Evolutionary conservation across 2,797 vertebrate species (phyloP), one percentile per base, ranked within the genome.

Genomic region (Podarcis lilfordi): DNA sequence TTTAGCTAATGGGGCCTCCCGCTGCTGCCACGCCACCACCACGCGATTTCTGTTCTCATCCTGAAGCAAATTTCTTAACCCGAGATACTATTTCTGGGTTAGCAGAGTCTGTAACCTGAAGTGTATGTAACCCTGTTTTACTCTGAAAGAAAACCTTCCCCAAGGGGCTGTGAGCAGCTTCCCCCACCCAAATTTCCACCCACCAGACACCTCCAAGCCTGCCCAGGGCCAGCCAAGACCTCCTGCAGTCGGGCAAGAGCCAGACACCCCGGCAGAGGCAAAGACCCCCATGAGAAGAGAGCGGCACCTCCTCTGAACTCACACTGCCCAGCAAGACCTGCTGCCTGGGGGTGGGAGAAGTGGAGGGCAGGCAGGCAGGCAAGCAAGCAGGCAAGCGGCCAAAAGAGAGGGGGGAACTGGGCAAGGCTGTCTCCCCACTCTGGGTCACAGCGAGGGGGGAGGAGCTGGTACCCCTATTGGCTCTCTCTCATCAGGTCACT

Each of bases 241-340:
- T 61, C 19, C 19, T 61, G 59, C 5, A 64, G 61, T 23, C 21
- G 2, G 61, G 61, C 17, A 23, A 64, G 50, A 66, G 4, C 29
- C 29, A 40, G 86, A 91, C 89, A 91, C 75, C 91, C 87, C 85
- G 68, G 92, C 10, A n/a, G 69, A 5, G 89, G 91, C 81, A 92
- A n/a, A 23, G 45, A 4, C 4, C 71, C 32, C 6, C 17, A 17
- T 15, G 50, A 55, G 3, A 71, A 72, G n/a, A 6, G 15, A 15
- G 69, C 1, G 32, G 2, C 5, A 32, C 71, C 15, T 35, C 17
- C 32, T 23, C 35, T 21, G 50, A 37, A 19, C 72, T 8, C 32
- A 1, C 35, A 8, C 23, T 45, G 40, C 40, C 37, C 76, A 45
- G 76, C 23, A 27, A 50, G 43, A 5, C 2, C 8, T 17, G 13